These are phyloP conservation scores for Chelonus formosanus DNA, from an alignment of 2,888 invertebrate genomes.

Conservation along the genomic window DNA sequence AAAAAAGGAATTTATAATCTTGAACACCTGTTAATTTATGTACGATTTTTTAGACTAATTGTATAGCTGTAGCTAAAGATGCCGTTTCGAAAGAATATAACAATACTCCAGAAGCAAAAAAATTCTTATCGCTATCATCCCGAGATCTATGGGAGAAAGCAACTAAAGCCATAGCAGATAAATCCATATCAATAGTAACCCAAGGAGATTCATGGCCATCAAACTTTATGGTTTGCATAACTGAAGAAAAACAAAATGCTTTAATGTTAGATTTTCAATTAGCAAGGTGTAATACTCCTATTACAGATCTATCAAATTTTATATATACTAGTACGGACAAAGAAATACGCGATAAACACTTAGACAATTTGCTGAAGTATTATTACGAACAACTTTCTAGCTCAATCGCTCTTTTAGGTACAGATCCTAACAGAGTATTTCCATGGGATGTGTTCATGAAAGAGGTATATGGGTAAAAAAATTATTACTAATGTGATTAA, in stretches of 20 bases:
- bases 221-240: conserved; percentile 72
- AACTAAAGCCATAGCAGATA: conserved; percentile 28
- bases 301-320: conserved; percentile 71
- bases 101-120: background rate
- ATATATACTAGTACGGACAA: conserved; percentile 73
- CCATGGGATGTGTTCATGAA: conserved; percentile 66
- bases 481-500: background rate
- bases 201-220: conserved; percentile 81
- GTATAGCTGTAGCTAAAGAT: no score
- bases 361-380: conserved; percentile 68
- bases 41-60: no score
- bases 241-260: conserved; percentile 55
- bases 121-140: background rate
- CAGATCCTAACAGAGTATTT: conserved; percentile 69
- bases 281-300: conserved; percentile 68
- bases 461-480: conserved; percentile 57
- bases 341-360: conserved; percentile 68
- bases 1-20: no score
- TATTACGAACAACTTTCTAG: conserved; percentile 70
- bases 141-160: background rate
- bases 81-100: background rate
- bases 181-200: conserved; percentile 67
- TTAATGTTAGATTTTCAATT: conserved; percentile 78
- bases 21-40: no score
- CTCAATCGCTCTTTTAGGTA: conserved; percentile 70